A percentile compares a stretch with the other conserved stretches of the same genome.
These are phyloP conservation scores for Nothobranchius furzeri DNA, from an alignment of 2,113 vertebrate genomes.

Conservation along the genomic window DNA sequence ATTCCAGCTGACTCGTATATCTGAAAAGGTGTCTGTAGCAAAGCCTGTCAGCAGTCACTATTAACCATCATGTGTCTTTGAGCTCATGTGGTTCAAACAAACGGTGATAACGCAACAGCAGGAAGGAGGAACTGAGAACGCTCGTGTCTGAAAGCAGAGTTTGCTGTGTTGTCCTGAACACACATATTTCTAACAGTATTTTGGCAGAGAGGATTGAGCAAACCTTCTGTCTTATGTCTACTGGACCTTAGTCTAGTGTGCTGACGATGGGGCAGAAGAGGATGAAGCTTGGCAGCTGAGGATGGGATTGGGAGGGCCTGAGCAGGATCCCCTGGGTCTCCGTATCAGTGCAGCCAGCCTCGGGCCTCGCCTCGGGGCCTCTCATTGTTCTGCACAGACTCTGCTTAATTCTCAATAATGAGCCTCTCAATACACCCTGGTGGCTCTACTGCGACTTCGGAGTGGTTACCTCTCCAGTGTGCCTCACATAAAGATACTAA, in stretches of 20 bases:
- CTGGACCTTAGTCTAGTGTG: background rate
- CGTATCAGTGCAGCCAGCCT: conserved; percentile 88
- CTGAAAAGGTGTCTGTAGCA: too few species aligned
- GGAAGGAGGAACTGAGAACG: too few species aligned
- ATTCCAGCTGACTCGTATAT: too few species aligned
- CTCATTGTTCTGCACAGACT: conserved; percentile 83
- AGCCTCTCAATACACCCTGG: conserved; percentile 61
- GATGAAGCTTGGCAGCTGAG: conserved; percentile 56
- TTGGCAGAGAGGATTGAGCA: background rate
- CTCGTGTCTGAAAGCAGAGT: too few species aligned
- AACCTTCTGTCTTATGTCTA: background rate
- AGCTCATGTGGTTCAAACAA: too few species aligned
- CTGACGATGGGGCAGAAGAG: conserved; percentile 25
- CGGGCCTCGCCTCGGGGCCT: conserved; percentile 72
- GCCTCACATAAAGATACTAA: conserved; percentile 17
- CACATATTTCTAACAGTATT: background rate
- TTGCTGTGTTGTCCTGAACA: too few species aligned
- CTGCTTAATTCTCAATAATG: conserved; percentile 90
- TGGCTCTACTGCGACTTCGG: conserved; percentile 45
- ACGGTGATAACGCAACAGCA: too few species aligned
- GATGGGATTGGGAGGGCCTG: conserved; percentile 45
- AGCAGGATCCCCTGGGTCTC: conserved; percentile 76
- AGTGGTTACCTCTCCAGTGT: conserved; percentile 26
- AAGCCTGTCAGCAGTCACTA: too few species aligned
- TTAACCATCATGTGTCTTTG: too few species aligned